Evolutionary conservation across 2,797 vertebrate genomes (phyloP), one percentile per base, ranked within the genome.

Genomic region (Percopsis omiscomaycus): DNA sequence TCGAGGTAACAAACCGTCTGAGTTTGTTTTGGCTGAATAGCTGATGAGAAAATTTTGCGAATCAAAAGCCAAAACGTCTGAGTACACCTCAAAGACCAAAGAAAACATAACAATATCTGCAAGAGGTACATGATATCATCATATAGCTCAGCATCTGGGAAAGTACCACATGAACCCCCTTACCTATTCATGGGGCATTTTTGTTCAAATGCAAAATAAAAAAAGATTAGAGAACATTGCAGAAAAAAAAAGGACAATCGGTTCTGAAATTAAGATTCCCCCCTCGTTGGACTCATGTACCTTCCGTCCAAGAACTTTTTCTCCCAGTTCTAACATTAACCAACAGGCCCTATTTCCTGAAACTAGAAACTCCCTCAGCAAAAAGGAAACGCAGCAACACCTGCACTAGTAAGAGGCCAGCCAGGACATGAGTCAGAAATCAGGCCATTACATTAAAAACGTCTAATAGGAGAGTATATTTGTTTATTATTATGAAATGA

Each of bases 261-360:
- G 37, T 42, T 42, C 37, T 42, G 37, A 69, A 51, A 37, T 59
- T 51, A 69, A 15, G 49, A 69, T n/a, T 3, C 22, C 22, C 55
- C 16, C 47, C 30, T n/a, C 61, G 75, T 73, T 81, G 77, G 82
- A 87, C 75, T 79, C 78, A 72, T 72, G 74, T 73, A 83, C 75
- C 74, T 79, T 87, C 78, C 68, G 82, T 89, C 79, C 81, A 89
- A 68, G 75, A 88, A 87, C 68, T 60, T 85, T 88, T 84, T 89
- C 79, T 87, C 85, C 85, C 87, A 88, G 87, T 73, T 90, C 82
- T 85, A 86, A 88, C 84, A 88, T 91, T 88, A 91, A 91, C 86
- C 86, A 90, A 86, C 88, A 88, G 86, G 84, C 77, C 86, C 80
- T 77, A 86, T 89, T 92, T 93, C 90, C 89, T 93, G 91, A 89